Conservation (phyloP, 2,113 vertebrate species). For the Chunga burmeisteri region DNA sequence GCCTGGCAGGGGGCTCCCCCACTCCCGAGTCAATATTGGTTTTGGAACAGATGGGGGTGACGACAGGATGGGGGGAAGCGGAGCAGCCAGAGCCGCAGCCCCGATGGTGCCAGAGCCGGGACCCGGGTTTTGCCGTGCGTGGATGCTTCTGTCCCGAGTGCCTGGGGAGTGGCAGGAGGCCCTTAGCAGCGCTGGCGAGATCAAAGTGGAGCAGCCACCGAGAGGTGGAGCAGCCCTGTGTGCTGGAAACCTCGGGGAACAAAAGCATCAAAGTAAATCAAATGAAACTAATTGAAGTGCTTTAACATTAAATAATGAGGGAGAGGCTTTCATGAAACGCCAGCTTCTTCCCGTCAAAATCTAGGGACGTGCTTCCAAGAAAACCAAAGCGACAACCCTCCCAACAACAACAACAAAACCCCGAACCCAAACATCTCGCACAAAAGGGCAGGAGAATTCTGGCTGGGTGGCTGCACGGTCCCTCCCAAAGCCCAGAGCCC, state of each 20-base stretch:
- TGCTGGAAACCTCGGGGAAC: background rate
- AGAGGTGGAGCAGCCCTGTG: slow-evolving; percentile 30
- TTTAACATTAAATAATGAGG: slow-evolving; percentile 4
- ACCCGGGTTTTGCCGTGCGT: background rate
- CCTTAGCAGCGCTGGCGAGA: slow-evolving; percentile 53
- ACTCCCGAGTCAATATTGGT: slow-evolving; percentile 38
- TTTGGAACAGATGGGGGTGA: slow-evolving; percentile 46
- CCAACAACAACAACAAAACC: background rate
- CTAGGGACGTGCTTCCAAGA: background rate
- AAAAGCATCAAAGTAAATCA: slow-evolving; percentile 64
- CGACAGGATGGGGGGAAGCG: background rate
- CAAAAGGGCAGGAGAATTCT: background rate
- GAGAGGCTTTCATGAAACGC: background rate
- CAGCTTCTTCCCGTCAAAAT: slow-evolving; percentile 29
- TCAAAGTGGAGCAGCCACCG: slow-evolving; percentile 33
- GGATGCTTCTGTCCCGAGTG: background rate
- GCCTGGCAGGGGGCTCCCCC: slow-evolving; percentile 38
- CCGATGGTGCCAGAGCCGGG: slow-evolving; percentile 43
- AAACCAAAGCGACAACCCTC: background rate
- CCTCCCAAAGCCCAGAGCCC: background rate
- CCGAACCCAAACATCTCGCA: background rate
- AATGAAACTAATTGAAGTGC: slow-evolving; percentile 33
- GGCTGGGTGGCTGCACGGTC: background rate
- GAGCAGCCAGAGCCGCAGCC: background rate
- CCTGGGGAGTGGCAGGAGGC: slow-evolving; percentile 17